Evolutionary conservation across 2,797 vertebrate genomes (phyloP), one percentile per base, ranked within the genome.

Genomic region (Phrynocephalus guinanensis): DNA sequence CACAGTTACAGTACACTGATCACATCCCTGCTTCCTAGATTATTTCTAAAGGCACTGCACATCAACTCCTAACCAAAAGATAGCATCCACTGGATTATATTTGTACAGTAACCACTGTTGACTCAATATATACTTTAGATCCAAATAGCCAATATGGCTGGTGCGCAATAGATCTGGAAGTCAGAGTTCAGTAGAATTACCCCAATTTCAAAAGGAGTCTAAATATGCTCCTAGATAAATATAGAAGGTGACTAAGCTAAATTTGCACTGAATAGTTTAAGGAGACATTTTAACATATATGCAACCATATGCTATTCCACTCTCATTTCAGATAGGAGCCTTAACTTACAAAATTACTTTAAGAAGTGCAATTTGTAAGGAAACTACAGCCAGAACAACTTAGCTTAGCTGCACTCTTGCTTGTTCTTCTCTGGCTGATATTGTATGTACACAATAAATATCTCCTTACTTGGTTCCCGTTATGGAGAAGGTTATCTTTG

Each of bases 401-500:
- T 44, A 76, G 6, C 4, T 60, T 20, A 81, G 28, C 13, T 28
- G 8, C 22, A 68, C 60, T 68, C 11, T 66, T 82, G 30, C 15
- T 68, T 77, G 22, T 4, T 22, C 28, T 50, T 44, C 38, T 63
- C 6, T 67, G 44, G 13, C 18, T 44, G 33, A 50, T 2, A 1
- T 28, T 28, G 60, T 81, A 72, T 20, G 20, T 3, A 0, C 30
- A 8, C 28, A 50, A 91, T 66, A 22, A 79, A 22, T 3, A 89
- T 91, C 73, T 88, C 86, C 96, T 94, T 93, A 98, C 98, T 98
- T 99, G 98, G 94, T 97, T 98, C 94, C 97, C 96, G 0, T 96
- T 98, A 93, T 97, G 98, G 75, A 98, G 97, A 85, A 97, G 96
- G 85, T 93, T 97, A 92, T 98, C 98, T 94, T 99, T 99, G 90